phyloP scores from a whole-genome alignment of 2,888 invertebrate genomes.

The Pimpla rufipes region DNA sequence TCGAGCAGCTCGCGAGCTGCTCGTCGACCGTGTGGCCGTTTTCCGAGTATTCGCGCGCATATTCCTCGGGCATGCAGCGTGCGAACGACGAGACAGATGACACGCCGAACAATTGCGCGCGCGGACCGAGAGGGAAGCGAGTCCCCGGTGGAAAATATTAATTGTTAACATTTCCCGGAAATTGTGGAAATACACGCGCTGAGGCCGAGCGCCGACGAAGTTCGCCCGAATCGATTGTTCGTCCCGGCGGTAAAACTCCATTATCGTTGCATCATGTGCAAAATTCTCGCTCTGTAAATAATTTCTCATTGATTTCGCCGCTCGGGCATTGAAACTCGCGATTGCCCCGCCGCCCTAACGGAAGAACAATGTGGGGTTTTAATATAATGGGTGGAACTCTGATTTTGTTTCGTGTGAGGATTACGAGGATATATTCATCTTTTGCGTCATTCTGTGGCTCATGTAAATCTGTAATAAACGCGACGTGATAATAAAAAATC shows the following conservation, averaged over 20 bases:
- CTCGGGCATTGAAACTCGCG: not conserved
- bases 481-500: not conserved
- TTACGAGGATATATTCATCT: not conserved
- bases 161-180: slow-evolving; percentile 54
- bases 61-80: not conserved
- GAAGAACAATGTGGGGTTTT: not conserved
- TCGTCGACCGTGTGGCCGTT: not conserved
- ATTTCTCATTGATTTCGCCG: slow-evolving; percentile 28
- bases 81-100: not conserved
- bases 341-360: not conserved
- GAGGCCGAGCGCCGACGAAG: not conserved
- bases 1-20: too few species aligned
- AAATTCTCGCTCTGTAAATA: slow-evolving; percentile 32
- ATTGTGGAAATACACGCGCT: slow-evolving; percentile 16
- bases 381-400: not conserved
- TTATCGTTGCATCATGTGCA: slow-evolving; percentile 15
- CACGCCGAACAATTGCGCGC: slow-evolving; percentile 37
- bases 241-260: slow-evolving; percentile 18
- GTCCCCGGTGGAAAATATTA: slow-evolving; percentile 56
- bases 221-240: slow-evolving; percentile 37
- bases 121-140: slow-evolving; percentile 5
- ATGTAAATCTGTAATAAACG: not conserved
- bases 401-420: not conserved
- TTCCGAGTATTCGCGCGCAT: not conserved
- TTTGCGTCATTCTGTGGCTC: not conserved